Evolutionary conservation across 2,113 vertebrate species (phyloP).

Genomic region (Plectropomus leopardus): DNA sequence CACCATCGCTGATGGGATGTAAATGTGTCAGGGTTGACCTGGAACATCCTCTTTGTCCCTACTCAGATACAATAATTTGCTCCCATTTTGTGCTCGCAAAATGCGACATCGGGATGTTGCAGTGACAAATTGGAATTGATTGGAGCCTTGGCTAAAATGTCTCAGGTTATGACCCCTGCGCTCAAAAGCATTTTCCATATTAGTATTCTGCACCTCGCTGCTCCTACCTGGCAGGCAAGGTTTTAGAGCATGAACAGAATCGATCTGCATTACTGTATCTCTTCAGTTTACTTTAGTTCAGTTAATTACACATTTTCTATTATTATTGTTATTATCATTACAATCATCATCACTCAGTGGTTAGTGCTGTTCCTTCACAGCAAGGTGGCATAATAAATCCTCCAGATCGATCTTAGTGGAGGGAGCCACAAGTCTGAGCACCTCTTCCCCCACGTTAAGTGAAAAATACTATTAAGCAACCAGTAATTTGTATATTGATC

Average conservation of each 20-base stretch:
- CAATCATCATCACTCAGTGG: not conserved
- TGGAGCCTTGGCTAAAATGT: slow-evolving; percentile 72
- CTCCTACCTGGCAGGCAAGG: slow-evolving; percentile 57
- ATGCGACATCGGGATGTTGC: slow-evolving; percentile 74
- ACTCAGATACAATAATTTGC: slow-evolving; percentile 69
- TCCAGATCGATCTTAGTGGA: not conserved
- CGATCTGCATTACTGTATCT: slow-evolving; percentile 46
- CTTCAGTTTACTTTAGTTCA: not conserved
- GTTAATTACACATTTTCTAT: not conserved
- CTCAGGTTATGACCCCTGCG: slow-evolving; percentile 75
- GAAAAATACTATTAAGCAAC: not conserved
- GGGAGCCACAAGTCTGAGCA: not conserved
- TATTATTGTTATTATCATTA: not conserved
- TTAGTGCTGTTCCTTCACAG: not conserved
- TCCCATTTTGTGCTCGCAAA: slow-evolving; percentile 64
- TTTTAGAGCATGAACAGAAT: slow-evolving; percentile 68
- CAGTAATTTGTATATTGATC: not conserved
- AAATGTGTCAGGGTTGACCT: slow-evolving; percentile 65
- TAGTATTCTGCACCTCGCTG: slow-evolving; percentile 73
- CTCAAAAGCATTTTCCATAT: slow-evolving; percentile 72
- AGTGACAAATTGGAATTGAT: slow-evolving; percentile 84
- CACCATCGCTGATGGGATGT: slow-evolving; percentile 45
- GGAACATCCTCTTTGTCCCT: slow-evolving; percentile 62
- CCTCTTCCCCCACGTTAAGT: not conserved
- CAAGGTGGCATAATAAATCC: not conserved